phyloP scores from a whole-genome alignment of 2,113 vertebrate species.

The Microcebus ravelobensis region DNA sequence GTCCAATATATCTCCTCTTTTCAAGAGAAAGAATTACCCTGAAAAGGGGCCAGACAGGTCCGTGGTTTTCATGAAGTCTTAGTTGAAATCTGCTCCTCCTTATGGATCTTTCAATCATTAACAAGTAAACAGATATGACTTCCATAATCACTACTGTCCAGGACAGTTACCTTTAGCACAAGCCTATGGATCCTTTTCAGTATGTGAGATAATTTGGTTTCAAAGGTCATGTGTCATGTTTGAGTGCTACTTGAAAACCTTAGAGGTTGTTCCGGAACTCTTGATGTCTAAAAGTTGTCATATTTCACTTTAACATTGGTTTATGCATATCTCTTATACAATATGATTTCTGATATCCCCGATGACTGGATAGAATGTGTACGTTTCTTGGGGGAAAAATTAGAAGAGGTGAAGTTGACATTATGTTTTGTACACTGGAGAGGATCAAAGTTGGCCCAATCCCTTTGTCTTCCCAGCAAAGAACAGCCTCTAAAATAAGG shows the following conservation, averaged over 20 bases:
- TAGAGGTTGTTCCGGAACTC: neutral
- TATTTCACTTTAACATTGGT: constrained; percentile 13
- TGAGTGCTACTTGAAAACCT: neutral
- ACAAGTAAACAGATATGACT: constrained; percentile 20
- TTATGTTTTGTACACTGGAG: neutral
- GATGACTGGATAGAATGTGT: neutral
- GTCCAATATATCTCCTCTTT: neutral
- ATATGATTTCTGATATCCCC: neutral
- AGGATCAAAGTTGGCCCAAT: neutral
- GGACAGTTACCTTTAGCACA: constrained; percentile 62
- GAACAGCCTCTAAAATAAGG: constrained; percentile 7
- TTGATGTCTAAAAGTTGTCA: neutral
- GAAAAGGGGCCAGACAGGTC: neutral
- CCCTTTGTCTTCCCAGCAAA: neutral
- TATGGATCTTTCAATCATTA: constrained; percentile 57
- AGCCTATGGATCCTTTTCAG: neutral
- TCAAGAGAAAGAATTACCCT: neutral
- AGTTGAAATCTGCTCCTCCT: neutral
- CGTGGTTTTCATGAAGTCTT: neutral
- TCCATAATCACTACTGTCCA: neutral
- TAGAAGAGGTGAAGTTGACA: neutral
- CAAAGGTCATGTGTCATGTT: neutral
- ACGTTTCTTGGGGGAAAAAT: neutral
- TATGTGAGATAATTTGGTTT: constrained; percentile 32
- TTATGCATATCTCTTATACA: neutral